Conservation (phyloP, 1,140 invertebrate genomes). For the Lethrus apterus region DNA sequence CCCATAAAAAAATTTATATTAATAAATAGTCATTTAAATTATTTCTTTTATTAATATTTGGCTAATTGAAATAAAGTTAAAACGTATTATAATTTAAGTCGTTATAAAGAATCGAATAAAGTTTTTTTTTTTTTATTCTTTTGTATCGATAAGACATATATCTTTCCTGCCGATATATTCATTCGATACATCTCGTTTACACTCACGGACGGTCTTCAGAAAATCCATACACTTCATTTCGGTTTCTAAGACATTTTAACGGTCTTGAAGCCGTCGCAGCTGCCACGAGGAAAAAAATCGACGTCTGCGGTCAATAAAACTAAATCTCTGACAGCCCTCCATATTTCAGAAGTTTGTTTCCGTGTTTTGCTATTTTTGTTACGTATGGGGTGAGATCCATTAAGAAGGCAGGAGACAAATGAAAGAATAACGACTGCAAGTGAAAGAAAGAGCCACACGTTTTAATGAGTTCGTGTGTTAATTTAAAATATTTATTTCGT, state of each 20-base stretch:
- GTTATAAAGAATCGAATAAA: too few species aligned
- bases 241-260: slow-evolving; percentile 30
- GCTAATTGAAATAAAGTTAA: too few species aligned
- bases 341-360: slow-evolving; percentile 28
- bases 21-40: too few species aligned
- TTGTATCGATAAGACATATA: slow-evolving; percentile 15
- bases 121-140: too few species aligned
- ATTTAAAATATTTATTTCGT: too few species aligned
- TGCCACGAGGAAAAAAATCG: slow-evolving; percentile 31
- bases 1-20: too few species aligned
- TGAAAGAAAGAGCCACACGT: slow-evolving; percentile 8
- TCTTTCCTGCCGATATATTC: slow-evolving; percentile 22
- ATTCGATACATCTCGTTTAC: slow-evolving; percentile 31
- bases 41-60: too few species aligned
- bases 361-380: slow-evolving; percentile 25
- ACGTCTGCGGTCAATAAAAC: slow-evolving; percentile 39
- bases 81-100: too few species aligned
- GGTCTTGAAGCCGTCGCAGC: slow-evolving; percentile 29
- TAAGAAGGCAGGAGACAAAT: slow-evolving; percentile 13
- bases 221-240: slow-evolving; percentile 17
- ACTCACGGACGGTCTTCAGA: slow-evolving; percentile 23
- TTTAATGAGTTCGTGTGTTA: neutral
- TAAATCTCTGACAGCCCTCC: slow-evolving; percentile 36
- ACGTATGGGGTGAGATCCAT: slow-evolving; percentile 6
- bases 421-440: slow-evolving; percentile 17